A percentile compares a stretch with the other conserved stretches of the same genome.
These are phyloP conservation scores for Prionailurus bengalensis DNA, from an alignment of 2,113 vertebrate genomes.

Conservation along the genomic window DNA sequence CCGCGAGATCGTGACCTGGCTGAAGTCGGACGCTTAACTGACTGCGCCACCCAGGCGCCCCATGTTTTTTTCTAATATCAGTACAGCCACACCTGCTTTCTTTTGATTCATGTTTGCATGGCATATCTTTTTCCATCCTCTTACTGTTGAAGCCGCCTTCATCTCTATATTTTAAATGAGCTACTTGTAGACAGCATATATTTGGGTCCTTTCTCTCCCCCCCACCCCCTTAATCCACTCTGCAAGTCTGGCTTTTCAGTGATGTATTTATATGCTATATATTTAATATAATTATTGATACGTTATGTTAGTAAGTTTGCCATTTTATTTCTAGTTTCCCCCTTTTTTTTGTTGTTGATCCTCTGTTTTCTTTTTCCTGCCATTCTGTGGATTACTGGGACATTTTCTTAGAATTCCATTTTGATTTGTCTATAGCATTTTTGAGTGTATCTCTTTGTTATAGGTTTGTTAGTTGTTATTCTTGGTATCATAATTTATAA, in stretches of 20 bases:
- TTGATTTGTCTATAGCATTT: background rate
- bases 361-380: background rate
- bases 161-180: background rate
- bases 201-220: background rate
- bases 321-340: background rate
- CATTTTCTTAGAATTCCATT: background rate
- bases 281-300: background rate
- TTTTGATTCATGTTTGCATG: background rate
- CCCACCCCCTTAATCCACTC: background rate
- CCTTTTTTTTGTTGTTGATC: background rate
- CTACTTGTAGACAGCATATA: background rate
- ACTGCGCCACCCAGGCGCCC: too few species aligned
- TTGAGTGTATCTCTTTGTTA: background rate
- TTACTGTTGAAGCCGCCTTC: background rate
- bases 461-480: background rate
- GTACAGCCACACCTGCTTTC: background rate
- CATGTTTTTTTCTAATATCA: background rate
- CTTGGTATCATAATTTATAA: background rate
- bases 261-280: background rate
- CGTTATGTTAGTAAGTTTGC: background rate
- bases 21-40: too few species aligned
- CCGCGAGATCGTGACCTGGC: too few species aligned
- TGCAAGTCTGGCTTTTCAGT: background rate
- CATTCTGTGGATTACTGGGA: background rate
- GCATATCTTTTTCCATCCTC: background rate